These are phyloP conservation scores for Cephalopterus ornatus DNA, from an alignment of 2,113 vertebrate species.

Conservation along the genomic window DNA sequence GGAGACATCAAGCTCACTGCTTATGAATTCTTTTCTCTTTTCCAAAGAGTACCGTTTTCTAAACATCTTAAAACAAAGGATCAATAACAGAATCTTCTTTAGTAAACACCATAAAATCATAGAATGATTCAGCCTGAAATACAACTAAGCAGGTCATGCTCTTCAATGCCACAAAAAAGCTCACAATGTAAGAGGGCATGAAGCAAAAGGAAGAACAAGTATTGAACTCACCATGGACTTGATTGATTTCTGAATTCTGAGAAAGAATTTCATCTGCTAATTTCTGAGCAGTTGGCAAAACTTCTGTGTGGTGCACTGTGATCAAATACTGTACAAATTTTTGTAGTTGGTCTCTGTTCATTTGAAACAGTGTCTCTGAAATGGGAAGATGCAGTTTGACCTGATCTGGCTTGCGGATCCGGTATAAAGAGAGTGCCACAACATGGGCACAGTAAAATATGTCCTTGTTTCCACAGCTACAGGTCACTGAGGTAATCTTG, in stretches of 20 bases:
- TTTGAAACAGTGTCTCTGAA: constrained; percentile 98
- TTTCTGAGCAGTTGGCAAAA: constrained; percentile 97
- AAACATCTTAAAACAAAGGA: background rate
- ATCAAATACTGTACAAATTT: constrained; percentile 99
- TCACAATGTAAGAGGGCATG: background rate
- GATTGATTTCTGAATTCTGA: constrained; percentile 99
- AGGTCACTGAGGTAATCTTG: constrained; percentile 99
- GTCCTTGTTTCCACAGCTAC: constrained; percentile 99
- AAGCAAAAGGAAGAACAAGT: background rate
- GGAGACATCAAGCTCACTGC: background rate
- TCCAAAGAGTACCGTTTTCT: background rate
- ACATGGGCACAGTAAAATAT: constrained; percentile 99
- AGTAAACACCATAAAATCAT: background rate
- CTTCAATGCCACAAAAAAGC: background rate
- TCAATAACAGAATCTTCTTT: background rate
- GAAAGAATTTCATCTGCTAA: constrained; percentile 98
- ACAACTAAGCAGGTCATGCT: background rate
- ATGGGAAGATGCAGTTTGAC: constrained; percentile 99
- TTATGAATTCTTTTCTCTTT: background rate
- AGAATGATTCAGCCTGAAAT: background rate
- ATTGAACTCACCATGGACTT: constrained; percentile 92
- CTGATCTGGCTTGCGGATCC: constrained; percentile 96
- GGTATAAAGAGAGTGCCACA: constrained; percentile 95
- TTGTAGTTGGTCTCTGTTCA: constrained; percentile 98
- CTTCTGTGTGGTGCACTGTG: constrained; percentile 97